Evolutionary conservation across 2,888 invertebrate genomes (phyloP), one percentile per base, ranked within the genome.

Genomic region (Hirtodrosophila cameraria): DNA sequence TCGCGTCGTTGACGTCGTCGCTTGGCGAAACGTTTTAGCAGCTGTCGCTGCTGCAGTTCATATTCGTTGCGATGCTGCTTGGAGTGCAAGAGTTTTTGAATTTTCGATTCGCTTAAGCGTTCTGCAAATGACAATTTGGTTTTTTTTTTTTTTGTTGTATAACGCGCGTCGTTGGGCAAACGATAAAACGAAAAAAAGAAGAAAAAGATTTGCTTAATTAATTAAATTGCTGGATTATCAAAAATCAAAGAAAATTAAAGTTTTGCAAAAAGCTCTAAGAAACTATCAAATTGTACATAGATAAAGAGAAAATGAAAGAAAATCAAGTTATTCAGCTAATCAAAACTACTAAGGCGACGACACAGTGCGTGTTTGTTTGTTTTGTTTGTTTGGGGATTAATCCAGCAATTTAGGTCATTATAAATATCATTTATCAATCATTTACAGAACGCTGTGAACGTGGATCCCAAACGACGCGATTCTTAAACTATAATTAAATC

Each of bases 181-280:
- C 79, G 75, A 88, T 23, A 76, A 86, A 77, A 79, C 69, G 67
- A 70, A 77, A 84, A 20, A 86, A 80, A 81, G 53, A 76, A 84
- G 82, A 81, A 75, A 69, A 76, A 81, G 70, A 86, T 74, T 58
- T 54, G 30, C 75, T 68, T 55, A 75, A 78, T 79, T 87, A 87
- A 89, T 88, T 86, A 89, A 90, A 89, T 89, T 90, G 90, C 89
- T 89, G 90, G 89, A 86, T 76, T 70, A 76, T 76, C 54, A 61
- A 54, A 64, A 70, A 73, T 61, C 64, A 74, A 69, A 43, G 43
- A 50, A 31, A 63, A 73, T 62, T 50, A 57, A 62, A 61, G 35
- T 48, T 58, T 59, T 55, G 58, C 38, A n/a, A 71, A 68, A 60
- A 71, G 45, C 38, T 58, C 52, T 73, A 67, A 42, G 11, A 41